These are phyloP conservation scores for Phyllostomus discolor DNA, from an alignment of 2,113 vertebrate species.

Conservation along the genomic window DNA sequence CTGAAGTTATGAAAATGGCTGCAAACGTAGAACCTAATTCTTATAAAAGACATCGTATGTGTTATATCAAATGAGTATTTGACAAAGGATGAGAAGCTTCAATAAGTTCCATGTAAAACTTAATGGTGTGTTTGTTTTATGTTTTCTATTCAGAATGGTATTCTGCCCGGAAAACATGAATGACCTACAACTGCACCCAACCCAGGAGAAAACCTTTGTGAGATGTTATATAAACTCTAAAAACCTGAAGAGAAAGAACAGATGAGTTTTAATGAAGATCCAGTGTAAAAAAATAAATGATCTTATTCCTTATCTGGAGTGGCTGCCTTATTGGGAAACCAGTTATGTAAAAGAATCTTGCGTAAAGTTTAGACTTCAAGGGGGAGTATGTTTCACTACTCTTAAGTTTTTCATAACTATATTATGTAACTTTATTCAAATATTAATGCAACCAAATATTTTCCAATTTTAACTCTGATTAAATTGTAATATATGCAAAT, in stretches of 20 bases:
- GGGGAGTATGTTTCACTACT: neutral
- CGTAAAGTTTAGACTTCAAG: neutral
- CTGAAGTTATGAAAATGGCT: conserved; percentile 38
- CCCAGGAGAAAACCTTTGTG: conserved; percentile 88
- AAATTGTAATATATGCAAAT: conserved; percentile 40
- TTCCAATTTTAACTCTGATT: conserved; percentile 16
- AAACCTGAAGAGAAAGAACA: conserved; percentile 53
- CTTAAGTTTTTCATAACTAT: neutral
- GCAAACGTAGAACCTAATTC: neutral
- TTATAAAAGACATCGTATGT: neutral
- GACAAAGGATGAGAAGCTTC: neutral
- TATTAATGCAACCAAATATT: conserved; percentile 13
- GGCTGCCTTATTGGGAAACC: neutral
- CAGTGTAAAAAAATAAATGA: neutral
- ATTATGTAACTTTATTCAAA: conserved; percentile 22
- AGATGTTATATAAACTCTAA: conserved; percentile 81
- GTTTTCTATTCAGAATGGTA: conserved; percentile 80
- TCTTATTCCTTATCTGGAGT: neutral
- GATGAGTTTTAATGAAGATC: conserved; percentile 40
- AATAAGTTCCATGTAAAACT: neutral
- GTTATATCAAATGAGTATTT: neutral
- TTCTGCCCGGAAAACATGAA: conserved; percentile 87
- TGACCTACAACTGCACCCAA: conserved; percentile 79
- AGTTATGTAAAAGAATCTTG: conserved; percentile 8
- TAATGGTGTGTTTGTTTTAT: conserved; percentile 10